Base-by-base conservation (phyloP, 2,113 vertebrate species). In the Tenebrosternarchus preto region DNA sequence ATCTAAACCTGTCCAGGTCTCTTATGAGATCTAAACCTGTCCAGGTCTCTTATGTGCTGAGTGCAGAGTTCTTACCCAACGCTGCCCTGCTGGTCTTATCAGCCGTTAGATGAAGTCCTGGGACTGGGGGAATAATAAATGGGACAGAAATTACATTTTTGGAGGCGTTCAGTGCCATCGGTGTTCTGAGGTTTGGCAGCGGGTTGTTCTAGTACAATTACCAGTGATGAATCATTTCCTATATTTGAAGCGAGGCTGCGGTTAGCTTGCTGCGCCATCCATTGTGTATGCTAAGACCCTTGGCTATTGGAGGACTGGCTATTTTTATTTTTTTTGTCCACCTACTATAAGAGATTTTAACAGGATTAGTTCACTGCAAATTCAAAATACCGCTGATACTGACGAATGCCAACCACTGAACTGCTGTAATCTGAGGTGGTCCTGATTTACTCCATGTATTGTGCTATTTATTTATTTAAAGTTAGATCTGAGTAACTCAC, bases 61-160 rank as follows among this genome's bases (percentile, higher is more conserved):
- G 68, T 24, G 57, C 57, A 72, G 46, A 71, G 60, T 46, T 72
- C 68, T 39, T 79, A 57, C 64, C 33, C 64, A 27, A 59, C 76
- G 27, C 7, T n/a, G 43, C 39, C 27, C 66, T 0, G 20, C 5
- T 46, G 5, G 53, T 25, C 76, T 78, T 78, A 78, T 78, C 76
- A 78, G 53, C 22, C 2, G 53, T 43, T 46, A 43, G 53, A 12
- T 46, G 29, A 66, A 66, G 74, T 55, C 25, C 74, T 22, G 24
- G 73, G 73, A 66, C 12, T 33, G 25, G 27, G 74, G 22, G 60
- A 24, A 66, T 76, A 66, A 76, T 55, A 66, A 57, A 69, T 36
- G 76, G 50, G 53, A 69, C 66, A 67, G 76, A 78, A 43, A 68
- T 50, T 29, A 77, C 29, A 59, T 78, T 55, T 69, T 36, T 78